Conservation (phyloP, 2,888 invertebrate genomes). For the Anorthoa munda region DNA sequence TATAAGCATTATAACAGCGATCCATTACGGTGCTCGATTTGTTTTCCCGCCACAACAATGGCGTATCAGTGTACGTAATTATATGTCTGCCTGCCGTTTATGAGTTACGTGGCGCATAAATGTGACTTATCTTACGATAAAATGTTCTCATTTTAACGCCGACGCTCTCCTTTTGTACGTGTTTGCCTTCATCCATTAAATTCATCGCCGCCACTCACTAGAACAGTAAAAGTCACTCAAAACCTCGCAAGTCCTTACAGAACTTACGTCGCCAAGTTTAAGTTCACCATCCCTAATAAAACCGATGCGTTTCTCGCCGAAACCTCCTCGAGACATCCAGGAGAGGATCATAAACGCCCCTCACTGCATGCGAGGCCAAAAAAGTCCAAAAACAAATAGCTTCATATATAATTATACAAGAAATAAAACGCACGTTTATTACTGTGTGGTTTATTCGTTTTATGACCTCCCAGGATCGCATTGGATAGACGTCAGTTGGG, state of each 20-base stretch:
- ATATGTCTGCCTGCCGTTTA: slow-evolving; percentile 72
- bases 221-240: slow-evolving; percentile 68
- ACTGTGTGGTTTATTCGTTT: slow-evolving; percentile 84
- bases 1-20: slow-evolving; percentile 33
- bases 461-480: slow-evolving; percentile 85
- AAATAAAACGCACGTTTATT: slow-evolving; percentile 87
- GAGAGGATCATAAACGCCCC: slow-evolving; percentile 69
- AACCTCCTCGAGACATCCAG: slow-evolving; percentile 50
- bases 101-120: slow-evolving; percentile 71
- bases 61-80: slow-evolving; percentile 74
- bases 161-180: slow-evolving; percentile 66
- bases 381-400: slow-evolving; percentile 80
- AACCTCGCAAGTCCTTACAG: slow-evolving; percentile 59
- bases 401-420: slow-evolving; percentile 85
- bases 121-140: slow-evolving; percentile 75
- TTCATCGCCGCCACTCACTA: slow-evolving; percentile 69
- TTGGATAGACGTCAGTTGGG: slow-evolving; percentile 86
- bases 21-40: slow-evolving; percentile 62
- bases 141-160: slow-evolving; percentile 77
- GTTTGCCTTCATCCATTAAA: slow-evolving; percentile 67
- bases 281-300: slow-evolving; percentile 62
- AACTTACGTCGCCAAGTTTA: slow-evolving; percentile 59
- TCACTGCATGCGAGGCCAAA: slow-evolving; percentile 57
- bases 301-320: slow-evolving; percentile 58
- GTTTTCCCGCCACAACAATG: slow-evolving; percentile 78